phyloP scores from a whole-genome alignment of 1,140 invertebrate species.

The Zeugodacus cucurbitae region DNA sequence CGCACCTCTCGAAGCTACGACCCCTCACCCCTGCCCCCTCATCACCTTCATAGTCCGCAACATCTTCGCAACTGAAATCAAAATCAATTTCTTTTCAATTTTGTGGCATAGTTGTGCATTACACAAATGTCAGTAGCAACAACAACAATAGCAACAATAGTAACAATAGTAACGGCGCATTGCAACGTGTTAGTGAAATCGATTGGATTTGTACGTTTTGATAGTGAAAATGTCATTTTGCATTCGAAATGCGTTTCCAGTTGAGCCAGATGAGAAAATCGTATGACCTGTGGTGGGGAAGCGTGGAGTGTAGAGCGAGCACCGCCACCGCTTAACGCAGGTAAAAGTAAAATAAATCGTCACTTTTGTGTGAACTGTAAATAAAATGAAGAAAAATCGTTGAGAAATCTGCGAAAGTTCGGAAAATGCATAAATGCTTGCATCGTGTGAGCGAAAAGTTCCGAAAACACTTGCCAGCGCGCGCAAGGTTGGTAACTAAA shows the following conservation, averaged over 20 bases:
- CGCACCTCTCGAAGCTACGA: background rate
- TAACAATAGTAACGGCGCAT: too few species aligned
- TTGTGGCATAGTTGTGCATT: conserved; percentile 8
- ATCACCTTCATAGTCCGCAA: too few species aligned
- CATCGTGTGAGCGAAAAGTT: conserved; percentile 19
- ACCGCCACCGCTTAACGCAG: background rate
- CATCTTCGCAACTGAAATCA: background rate
- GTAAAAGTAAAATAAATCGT: conserved; percentile 34
- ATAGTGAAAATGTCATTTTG: conserved; percentile 30
- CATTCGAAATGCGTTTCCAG: conserved; percentile 20
- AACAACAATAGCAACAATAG: background rate
- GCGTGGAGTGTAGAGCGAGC: background rate
- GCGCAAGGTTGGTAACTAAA: background rate
- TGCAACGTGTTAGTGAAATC: conserved; percentile 15
- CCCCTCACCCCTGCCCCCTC: background rate
- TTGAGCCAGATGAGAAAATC: background rate
- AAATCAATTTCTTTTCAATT: conserved; percentile 37
- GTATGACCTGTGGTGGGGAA: background rate
- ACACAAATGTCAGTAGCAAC: background rate
- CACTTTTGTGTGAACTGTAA: conserved; percentile 15
- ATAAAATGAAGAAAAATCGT: background rate
- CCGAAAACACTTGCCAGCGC: conserved; percentile 10
- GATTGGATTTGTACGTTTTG: conserved; percentile 36
- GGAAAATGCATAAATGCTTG: conserved; percentile 30
- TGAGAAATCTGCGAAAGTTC: background rate